Conservation (phyloP, 2,113 vertebrate species). For the Labeo rohita region DNA sequence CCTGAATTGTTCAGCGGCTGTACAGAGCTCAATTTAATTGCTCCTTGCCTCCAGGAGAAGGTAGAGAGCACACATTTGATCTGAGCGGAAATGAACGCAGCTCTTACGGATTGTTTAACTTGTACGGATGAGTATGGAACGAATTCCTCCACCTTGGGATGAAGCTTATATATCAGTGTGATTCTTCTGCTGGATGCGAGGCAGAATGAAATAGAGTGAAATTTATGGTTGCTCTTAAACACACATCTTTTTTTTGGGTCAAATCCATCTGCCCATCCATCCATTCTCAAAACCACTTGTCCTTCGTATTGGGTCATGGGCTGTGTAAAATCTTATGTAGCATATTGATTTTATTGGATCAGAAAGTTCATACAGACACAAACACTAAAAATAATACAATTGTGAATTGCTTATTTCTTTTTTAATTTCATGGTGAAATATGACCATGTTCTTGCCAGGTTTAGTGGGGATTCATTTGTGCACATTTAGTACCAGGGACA, state of each 20-base stretch:
- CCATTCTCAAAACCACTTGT: neutral
- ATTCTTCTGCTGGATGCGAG: neutral
- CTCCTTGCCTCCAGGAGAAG: conserved; percentile 15
- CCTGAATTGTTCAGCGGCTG: neutral
- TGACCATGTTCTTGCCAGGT: neutral
- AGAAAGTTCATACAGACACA: neutral
- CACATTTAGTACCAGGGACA: neutral
- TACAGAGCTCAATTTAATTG: neutral
- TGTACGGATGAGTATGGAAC: neutral
- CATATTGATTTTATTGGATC: neutral
- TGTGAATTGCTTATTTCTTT: neutral
- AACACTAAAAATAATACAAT: neutral
- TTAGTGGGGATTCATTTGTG: neutral
- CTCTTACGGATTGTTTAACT: conserved; percentile 1
- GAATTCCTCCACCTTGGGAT: neutral
- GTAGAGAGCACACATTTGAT: neutral
- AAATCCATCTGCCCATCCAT: neutral
- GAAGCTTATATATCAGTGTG: neutral
- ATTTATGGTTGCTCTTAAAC: neutral
- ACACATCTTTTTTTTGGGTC: neutral
- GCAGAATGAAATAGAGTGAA: neutral
- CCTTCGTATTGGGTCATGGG: neutral
- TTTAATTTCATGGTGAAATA: neutral
- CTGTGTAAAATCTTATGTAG: neutral
- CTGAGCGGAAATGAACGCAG: neutral